Evolutionary conservation across 64 coral and sea anemone genomes (phyloP).

Genomic region (Porites lutea): DNA sequence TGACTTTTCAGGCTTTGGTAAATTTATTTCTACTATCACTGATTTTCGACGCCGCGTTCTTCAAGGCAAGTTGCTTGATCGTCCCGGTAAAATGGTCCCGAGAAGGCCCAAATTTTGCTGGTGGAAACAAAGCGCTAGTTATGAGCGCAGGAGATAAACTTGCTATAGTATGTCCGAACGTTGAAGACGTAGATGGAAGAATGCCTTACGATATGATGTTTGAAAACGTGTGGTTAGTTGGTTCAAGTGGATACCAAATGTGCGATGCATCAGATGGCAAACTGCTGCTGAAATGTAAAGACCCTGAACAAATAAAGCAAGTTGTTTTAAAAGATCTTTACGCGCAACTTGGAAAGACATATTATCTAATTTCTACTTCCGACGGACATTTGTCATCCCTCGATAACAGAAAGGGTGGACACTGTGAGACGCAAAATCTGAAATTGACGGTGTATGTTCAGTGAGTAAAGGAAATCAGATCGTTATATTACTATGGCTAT

Average conservation of each 20-base stretch:
- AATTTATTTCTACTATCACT: background rate
- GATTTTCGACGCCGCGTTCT: background rate
- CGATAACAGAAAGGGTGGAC: constrained; percentile 15
- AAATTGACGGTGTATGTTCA: constrained; percentile 28
- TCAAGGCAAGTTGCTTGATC: background rate
- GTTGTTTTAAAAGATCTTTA: constrained; percentile 11
- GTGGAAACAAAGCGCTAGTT: constrained; percentile 23
- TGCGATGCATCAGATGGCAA: constrained; percentile 18
- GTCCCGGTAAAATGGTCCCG: background rate
- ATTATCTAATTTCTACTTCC: constrained; percentile 32
- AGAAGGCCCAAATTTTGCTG: background rate
- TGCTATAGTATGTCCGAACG: background rate
- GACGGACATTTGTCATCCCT: constrained; percentile 22
- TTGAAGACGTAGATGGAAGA: background rate
- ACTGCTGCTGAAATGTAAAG: constrained; percentile 29
- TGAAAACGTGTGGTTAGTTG: constrained; percentile 30
- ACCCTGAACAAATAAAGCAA: constrained; percentile 12
- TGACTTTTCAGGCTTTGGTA: background rate
- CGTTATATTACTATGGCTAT: too few species aligned
- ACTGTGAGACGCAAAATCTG: constrained; percentile 25
- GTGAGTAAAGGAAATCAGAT: background rate
- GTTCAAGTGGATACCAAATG: background rate
- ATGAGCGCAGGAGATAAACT: background rate
- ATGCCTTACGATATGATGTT: constrained; percentile 4
- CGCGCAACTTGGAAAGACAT: constrained; percentile 19